phyloP scores from a whole-genome alignment of 2,113 vertebrate species.

The Bambusicola thoracicus region DNA sequence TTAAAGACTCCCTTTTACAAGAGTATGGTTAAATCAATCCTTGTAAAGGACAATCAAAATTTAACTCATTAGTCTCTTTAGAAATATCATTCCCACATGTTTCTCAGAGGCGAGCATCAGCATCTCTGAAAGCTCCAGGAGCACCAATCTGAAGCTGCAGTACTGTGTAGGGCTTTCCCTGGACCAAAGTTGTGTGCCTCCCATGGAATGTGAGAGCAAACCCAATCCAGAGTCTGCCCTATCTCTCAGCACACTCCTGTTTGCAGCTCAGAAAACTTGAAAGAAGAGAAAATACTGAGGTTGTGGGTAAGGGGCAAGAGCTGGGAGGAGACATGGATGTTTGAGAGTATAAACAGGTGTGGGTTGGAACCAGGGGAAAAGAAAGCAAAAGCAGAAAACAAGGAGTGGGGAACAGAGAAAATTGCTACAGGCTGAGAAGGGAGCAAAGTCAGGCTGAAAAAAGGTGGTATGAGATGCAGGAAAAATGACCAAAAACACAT shows the following conservation, averaged over 20 bases:
- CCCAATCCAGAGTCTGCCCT: not conserved
- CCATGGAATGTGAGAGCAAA: not conserved
- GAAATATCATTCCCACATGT: not conserved
- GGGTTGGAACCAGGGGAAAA: not conserved
- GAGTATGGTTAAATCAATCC: not conserved
- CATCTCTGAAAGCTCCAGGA: not conserved
- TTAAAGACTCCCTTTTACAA: not conserved
- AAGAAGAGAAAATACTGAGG: rapidly evolving
- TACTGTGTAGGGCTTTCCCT: not conserved
- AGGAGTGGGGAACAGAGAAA: not conserved
- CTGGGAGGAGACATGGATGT: rapidly evolving
- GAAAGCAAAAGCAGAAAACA: not conserved
- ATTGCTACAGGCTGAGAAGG: not conserved
- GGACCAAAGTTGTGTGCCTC: not conserved
- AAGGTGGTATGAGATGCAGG: not conserved
- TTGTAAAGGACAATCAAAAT: not conserved
- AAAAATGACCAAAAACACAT: not conserved
- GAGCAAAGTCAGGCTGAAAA: not conserved
- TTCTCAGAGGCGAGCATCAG: not conserved
- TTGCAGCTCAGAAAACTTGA: not conserved
- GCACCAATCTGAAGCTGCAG: not conserved
- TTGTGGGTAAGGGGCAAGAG: not conserved
- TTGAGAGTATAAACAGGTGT: not conserved
- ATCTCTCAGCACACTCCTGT: not conserved
- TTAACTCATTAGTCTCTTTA: not conserved